phyloP scores from a whole-genome alignment of 2,113 vertebrate species.

The Hippocampus abdominalis region DNA sequence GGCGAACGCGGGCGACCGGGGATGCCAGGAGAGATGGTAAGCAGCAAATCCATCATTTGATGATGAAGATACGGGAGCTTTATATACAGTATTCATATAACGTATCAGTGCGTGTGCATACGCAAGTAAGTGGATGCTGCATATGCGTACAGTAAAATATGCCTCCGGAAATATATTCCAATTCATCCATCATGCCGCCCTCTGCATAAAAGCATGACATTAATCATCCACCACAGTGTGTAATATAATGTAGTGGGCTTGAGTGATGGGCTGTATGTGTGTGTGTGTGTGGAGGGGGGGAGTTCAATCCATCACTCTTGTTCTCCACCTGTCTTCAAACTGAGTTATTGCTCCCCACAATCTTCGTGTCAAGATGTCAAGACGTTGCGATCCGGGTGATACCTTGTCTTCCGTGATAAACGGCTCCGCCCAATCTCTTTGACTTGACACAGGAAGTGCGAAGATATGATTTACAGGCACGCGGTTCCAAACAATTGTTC shows the following conservation, averaged over 20 bases:
- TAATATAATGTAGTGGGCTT: neutral
- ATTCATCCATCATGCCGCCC: conserved; percentile 4
- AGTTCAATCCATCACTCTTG: neutral
- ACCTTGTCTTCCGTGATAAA: conserved; percentile 35
- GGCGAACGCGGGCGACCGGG: conserved; percentile 77
- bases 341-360: conserved; percentile 20
- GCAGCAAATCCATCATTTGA: neutral
- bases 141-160: neutral
- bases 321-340: conserved; percentile 23
- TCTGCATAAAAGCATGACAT: neutral
- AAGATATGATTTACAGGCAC: conserved; percentile 1
- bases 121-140: neutral
- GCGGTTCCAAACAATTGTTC: neutral
- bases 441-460: neutral
- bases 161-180: neutral
- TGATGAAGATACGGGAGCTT: neutral
- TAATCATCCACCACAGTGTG: conserved; percentile 2
- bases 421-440: conserved; percentile 6
- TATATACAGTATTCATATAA: neutral
- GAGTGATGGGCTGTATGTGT: neutral
- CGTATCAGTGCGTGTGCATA: neutral
- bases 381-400: conserved; percentile 18
- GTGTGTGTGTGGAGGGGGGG: no score
- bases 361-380: conserved; percentile 8
- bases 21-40: conserved; percentile 74